phyloP scores from a whole-genome alignment of 1,140 invertebrate species.

The Harlomillsia oculata region DNA sequence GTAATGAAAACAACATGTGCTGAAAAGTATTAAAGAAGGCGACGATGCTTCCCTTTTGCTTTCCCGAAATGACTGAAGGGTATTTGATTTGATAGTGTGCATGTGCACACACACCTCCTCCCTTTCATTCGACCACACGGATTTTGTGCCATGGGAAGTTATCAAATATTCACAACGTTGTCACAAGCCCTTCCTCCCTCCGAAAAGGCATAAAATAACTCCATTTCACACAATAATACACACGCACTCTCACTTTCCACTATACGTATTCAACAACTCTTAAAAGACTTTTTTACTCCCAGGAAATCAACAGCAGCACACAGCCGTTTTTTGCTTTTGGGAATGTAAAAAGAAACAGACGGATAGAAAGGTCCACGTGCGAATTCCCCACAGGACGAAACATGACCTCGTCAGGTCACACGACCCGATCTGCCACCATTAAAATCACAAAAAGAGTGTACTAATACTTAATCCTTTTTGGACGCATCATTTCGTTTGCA shows the following conservation, averaged over 20 bases:
- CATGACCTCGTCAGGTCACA: conserved; percentile 23
- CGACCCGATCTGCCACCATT: no score
- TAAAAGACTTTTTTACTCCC: no score
- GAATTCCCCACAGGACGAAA: conserved; percentile 19
- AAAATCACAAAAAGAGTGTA: no score
- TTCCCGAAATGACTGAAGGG: neutral
- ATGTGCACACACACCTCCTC: neutral
- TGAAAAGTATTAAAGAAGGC: conserved; percentile 6
- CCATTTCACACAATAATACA: neutral
- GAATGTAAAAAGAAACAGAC: no score
- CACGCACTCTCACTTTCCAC: conserved; percentile 1
- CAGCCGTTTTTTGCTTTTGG: no score
- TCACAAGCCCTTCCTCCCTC: neutral
- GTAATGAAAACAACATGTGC: conserved; percentile 22
- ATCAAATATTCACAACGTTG: conserved; percentile 31
- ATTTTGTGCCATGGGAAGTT: neutral
- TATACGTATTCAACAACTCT: no score
- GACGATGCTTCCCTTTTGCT: no score
- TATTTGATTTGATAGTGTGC: neutral
- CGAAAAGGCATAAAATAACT: neutral
- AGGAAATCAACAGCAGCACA: no score
- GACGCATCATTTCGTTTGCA: no score
- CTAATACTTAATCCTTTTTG: no score
- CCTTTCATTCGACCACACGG: neutral
- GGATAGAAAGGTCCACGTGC: no score